Evolutionary conservation across 2,888 invertebrate genomes (phyloP).

Genomic region (Stenchaetothrips biformis): DNA sequence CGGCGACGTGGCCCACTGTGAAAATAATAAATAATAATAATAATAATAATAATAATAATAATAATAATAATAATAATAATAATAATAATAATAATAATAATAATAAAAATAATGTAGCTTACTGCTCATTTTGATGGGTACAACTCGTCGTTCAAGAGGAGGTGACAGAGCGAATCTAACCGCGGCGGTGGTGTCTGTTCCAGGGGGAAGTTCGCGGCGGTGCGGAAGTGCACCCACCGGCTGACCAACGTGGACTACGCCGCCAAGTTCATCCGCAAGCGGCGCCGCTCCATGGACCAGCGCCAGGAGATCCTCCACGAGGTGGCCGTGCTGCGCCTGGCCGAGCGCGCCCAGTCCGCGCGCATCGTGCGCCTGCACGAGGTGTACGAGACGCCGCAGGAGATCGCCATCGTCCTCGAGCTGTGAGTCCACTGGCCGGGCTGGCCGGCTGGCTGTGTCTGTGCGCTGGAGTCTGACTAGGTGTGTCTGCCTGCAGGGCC

Average conservation of each 20-base stretch:
- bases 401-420: constrained; percentile 83
- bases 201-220: constrained; percentile 97
- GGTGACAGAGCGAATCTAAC: no score
- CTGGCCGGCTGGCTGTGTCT: no score
- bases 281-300: constrained; percentile 80
- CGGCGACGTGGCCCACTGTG: no score
- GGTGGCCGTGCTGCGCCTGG: constrained; percentile 84
- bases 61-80: no score
- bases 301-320: constrained; percentile 89
- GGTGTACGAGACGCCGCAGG: constrained; percentile 58
- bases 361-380: constrained; percentile 88
- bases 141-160: no score
- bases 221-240: constrained; percentile 83
- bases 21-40: no score
- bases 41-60: no score
- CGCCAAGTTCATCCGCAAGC: constrained; percentile 91
- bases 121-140: no score
- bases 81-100: no score
- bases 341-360: constrained; percentile 57
- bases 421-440: constrained; percentile 69
- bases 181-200: constrained; percentile 43
- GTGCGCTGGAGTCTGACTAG: no score
- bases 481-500: constrained; percentile 59
- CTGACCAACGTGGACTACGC: constrained; percentile 84
- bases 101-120: no score